These are phyloP conservation scores for Colinus virginianus DNA, from an alignment of 2,113 vertebrate genomes.

Conservation along the genomic window DNA sequence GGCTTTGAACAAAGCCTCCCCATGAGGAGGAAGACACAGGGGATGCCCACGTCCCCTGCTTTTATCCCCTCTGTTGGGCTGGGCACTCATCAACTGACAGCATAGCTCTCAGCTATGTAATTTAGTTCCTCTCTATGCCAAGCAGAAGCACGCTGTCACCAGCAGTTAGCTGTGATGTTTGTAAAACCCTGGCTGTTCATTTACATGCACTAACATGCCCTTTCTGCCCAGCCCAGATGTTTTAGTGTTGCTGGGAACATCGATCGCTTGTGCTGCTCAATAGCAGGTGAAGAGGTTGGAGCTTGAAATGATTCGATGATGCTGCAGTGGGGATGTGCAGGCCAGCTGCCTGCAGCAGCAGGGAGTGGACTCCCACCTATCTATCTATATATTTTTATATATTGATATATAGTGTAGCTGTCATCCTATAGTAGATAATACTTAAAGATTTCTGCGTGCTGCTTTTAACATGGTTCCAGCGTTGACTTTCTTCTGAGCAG, in stretches of 20 bases:
- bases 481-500: neutral
- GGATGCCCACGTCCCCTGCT: neutral
- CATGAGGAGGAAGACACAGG: neutral
- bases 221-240: conserved; percentile 49
- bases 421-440: neutral
- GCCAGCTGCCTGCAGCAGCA: neutral
- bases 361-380: neutral
- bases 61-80: neutral
- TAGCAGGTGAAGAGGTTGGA: conserved; percentile 57
- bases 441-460: neutral
- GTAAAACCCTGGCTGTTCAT: conserved; percentile 38
- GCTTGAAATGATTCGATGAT: conserved; percentile 44
- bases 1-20: neutral
- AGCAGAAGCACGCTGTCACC: neutral
- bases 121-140: neutral
- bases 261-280: conserved; percentile 29
- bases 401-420: neutral
- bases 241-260: conserved; percentile 29
- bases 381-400: neutral
- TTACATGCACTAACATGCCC: conserved; percentile 13
- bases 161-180: neutral
- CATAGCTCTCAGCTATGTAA: neutral
- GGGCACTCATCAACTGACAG: neutral
- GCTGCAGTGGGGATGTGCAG: neutral
- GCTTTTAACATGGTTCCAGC: neutral